Evolutionary conservation across 2,888 invertebrate genomes (phyloP).

Genomic region (Piscicola geometra): DNA sequence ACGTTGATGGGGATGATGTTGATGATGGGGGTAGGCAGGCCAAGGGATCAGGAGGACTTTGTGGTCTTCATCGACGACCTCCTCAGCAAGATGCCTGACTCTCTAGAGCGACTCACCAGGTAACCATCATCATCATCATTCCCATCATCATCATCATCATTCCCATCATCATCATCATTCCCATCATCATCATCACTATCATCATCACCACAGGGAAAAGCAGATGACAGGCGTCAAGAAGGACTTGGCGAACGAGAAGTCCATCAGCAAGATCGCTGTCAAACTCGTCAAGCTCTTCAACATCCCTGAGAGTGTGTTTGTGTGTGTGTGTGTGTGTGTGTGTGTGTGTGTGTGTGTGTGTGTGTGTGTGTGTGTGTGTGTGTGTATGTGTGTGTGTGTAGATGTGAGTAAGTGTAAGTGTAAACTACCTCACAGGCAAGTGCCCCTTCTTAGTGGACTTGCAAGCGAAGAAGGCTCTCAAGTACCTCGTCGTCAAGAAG

Average conservation of each 20-base stretch:
- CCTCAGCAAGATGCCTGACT: not conserved
- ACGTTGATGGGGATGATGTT: not conserved
- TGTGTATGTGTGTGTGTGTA: too few species aligned
- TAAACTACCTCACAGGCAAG: not conserved
- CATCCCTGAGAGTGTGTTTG: not conserved
- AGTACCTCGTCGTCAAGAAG: slow-evolving; percentile 26
- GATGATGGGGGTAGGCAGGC: too few species aligned
- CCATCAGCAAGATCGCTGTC: not conserved
- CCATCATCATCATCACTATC: too few species aligned
- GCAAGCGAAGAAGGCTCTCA: slow-evolving; percentile 21
- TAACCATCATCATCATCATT: not conserved
- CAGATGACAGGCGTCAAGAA: not conserved
- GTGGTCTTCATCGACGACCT: not conserved
- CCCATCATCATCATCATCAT: not conserved
- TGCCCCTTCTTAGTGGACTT: slow-evolving; percentile 14
- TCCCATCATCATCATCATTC: too few species aligned
- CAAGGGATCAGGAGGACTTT: too few species aligned
- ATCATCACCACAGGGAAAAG: too few species aligned
- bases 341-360: too few species aligned
- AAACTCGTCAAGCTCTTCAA: slow-evolving; percentile 5
- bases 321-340: too few species aligned
- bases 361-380: too few species aligned
- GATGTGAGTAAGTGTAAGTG: too few species aligned
- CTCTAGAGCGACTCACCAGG: not conserved
- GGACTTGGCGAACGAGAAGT: not conserved